A percentile compares a stretch with the other conserved stretches of the same genome.
phyloP scores from a whole-genome alignment of 2,888 invertebrate species.

The Himalopsyche japonica region DNA sequence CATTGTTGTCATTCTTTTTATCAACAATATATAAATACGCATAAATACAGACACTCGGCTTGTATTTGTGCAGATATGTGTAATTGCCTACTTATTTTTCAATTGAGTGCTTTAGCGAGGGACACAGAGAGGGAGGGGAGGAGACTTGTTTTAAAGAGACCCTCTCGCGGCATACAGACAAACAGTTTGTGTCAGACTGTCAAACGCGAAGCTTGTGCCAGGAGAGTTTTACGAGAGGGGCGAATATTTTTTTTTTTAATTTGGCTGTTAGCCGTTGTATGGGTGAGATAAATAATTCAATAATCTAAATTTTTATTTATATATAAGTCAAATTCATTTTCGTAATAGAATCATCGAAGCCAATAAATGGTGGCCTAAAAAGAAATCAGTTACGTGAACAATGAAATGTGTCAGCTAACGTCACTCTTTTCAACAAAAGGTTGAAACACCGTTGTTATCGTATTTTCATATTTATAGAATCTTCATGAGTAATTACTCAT shows the following conservation, averaged over 20 bases:
- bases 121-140: slow-evolving; percentile 14
- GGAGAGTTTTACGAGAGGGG: slow-evolving; percentile 46
- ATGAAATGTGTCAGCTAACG: background rate
- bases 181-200: slow-evolving; percentile 53
- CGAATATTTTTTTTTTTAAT: slow-evolving; percentile 57
- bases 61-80: background rate
- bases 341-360: no score
- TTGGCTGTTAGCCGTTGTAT: slow-evolving; percentile 65
- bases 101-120: background rate
- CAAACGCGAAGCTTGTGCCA: slow-evolving; percentile 50
- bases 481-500: no score
- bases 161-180: background rate
- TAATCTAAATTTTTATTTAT: background rate
- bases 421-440: background rate
- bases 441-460: background rate
- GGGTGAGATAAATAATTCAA: slow-evolving; percentile 50
- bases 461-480: background rate
- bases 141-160: background rate
- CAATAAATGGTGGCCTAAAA: background rate
- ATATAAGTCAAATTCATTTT: background rate
- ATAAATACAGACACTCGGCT: background rate
- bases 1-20: background rate
- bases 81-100: background rate
- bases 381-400: background rate
- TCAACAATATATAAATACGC: background rate